Conservation (phyloP, 2,797 vertebrate genomes). For the Myotis pilosus region DNA sequence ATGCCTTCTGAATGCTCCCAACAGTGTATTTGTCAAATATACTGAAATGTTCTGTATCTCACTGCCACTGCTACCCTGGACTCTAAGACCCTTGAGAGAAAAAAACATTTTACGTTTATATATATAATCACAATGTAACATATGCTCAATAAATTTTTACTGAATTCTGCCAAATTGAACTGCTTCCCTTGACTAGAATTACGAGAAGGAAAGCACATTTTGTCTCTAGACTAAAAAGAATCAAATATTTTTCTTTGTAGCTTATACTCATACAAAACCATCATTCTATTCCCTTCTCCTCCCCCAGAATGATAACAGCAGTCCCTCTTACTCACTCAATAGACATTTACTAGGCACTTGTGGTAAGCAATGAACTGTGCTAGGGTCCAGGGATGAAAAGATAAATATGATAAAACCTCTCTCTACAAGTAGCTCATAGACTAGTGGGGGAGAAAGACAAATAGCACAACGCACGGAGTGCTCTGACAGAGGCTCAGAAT, state of each 20-base stretch:
- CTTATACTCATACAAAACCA: neutral
- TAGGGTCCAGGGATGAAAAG: neutral
- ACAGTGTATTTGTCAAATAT: neutral
- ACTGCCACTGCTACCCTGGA: neutral
- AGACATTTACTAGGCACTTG: conserved; percentile 49
- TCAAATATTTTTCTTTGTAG: conserved; percentile 16
- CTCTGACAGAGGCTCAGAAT: conserved; percentile 34
- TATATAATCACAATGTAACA: neutral
- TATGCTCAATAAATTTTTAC: conserved; percentile 1
- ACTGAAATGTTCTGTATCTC: neutral
- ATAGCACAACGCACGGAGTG: neutral
- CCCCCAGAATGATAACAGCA: neutral
- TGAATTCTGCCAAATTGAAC: conserved; percentile 39
- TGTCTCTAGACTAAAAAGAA: conserved; percentile 17
- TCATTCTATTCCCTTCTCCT: conserved; percentile 24
- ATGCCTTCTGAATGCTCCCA: neutral
- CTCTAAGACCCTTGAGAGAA: neutral
- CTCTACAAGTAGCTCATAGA: neutral
- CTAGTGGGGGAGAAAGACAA: neutral
- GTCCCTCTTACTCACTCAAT: conserved; percentile 25
- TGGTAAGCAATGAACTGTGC: neutral
- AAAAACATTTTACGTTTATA: conserved; percentile 12
- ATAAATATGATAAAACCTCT: conserved; percentile 41
- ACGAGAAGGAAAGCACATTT: conserved; percentile 40
- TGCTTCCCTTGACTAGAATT: conserved; percentile 34